Base-by-base conservation (phyloP, 1,140 invertebrate species). In the Leptonema lineaticorne region DNA sequence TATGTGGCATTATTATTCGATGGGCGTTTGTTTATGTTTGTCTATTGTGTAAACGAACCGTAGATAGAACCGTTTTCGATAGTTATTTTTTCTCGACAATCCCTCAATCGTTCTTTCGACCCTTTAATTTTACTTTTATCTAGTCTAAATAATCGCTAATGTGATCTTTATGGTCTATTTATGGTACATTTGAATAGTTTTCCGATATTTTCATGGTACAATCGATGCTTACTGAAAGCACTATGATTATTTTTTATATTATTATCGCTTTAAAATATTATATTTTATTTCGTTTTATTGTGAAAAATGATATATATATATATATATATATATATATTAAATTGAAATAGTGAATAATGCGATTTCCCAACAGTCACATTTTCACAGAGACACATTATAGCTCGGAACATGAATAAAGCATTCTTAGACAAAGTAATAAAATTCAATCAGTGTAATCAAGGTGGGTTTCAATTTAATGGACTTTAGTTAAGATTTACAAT, bases 131-230 rank as follows among this genome's bases (percentile, higher is more conserved):
- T 26, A 11, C 37, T 41, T n/a, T 11, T 41, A 41, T 41, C 37
- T 41, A 3, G 16, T 53, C 5, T n/a, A 22, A 22, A 45, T 24
- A 9, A 53, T 53, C 50, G 24, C 50, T 53, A 53, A 53, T 53
- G 50, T 14, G 50, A 53, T 22, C 18, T 53, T 53, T 53, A 53
- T 53, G 11, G 22, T 14, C 50, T 53, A 53, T 53, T 20, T 53
- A 26, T 53, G 27, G 22, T 53, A 53, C 50, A 26, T 53, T 53
- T 53, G 9, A 53, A 53, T 53, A 53, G 50, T 53, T 53, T 53
- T 53, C 50, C 50, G 22, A 53, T 53, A 53, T 53, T 53, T 53
- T n/a, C n/a, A 53, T 53, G 22, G 22, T 20, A 53, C 20, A 22
- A 11, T 53, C 27, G 50, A 26, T 11, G 50, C 50, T 26, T 26